phyloP scores from a whole-genome alignment of 2,797 vertebrate species.

The Hipposideros larvatus region DNA sequence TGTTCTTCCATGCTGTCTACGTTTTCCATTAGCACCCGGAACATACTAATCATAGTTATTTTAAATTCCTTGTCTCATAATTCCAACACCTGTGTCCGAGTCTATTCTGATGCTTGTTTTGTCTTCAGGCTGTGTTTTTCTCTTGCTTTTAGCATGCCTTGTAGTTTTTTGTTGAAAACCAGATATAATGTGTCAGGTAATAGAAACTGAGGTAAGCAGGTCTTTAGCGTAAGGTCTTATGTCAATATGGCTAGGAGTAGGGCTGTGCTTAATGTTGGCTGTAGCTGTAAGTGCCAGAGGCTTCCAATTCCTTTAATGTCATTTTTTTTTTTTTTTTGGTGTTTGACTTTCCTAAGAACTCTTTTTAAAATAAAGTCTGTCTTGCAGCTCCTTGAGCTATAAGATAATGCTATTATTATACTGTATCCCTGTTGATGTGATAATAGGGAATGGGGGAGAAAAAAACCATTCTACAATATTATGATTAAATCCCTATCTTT shows the following conservation, averaged over 20 bases:
- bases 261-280: not conserved
- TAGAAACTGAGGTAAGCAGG: not conserved
- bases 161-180: not conserved
- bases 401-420: not conserved
- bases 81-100: not conserved
- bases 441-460: not conserved
- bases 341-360: not conserved
- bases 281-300: not conserved
- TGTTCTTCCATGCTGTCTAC: not conserved
- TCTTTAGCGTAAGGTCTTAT: not conserved
- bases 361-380: not conserved
- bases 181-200: not conserved
- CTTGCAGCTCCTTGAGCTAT: not conserved
- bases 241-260: not conserved
- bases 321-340: not conserved
- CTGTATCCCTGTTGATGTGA: not conserved
- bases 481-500: not conserved
- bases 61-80: slow-evolving; percentile 13
- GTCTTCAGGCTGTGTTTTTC: not conserved
- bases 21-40: not conserved
- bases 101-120: not conserved
- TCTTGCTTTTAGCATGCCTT: not conserved
- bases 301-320: not conserved
- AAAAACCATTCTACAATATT: not conserved
- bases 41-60: not conserved